phyloP scores from a whole-genome alignment of 92 coral and sea anemone genomes.

The Epizoanthus fatuus region DNA sequence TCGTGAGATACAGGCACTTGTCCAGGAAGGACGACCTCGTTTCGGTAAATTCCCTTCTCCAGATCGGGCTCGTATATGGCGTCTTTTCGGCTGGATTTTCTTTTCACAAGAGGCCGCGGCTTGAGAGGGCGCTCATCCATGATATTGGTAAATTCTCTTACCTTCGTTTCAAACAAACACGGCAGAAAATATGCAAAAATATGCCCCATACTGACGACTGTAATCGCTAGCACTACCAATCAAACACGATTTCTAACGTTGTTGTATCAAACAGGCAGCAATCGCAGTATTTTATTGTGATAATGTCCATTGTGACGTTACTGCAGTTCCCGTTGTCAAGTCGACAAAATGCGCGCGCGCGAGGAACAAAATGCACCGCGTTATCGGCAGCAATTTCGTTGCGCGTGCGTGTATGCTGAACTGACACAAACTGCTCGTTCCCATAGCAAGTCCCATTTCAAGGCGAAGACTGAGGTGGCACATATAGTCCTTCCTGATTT shows the following conservation, averaged over 20 bases:
- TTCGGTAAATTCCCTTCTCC: too few species aligned
- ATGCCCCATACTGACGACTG: constrained; percentile 14
- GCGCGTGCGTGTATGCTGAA: too few species aligned
- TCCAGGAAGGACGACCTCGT: constrained; percentile 9
- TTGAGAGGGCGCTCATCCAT: background rate
- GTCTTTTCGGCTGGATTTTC: constrained; percentile 21
- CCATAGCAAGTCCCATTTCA: too few species aligned
- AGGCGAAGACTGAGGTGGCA: too few species aligned
- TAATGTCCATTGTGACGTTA: background rate
- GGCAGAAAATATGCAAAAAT: constrained; percentile 13
- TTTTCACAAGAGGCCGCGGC: background rate
- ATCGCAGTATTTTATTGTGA: too few species aligned
- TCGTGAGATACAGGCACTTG: background rate
- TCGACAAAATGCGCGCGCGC: background rate
- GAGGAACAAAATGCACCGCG: too few species aligned
- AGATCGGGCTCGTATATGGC: constrained; percentile 1
- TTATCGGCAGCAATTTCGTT: too few species aligned
- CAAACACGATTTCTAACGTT: background rate
- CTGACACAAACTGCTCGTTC: too few species aligned
- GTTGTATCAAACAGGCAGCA: background rate
- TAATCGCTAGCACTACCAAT: background rate
- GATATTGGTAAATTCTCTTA: background rate
- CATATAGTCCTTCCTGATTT: too few species aligned
- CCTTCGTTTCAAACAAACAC: background rate
- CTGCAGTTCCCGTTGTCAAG: background rate